Evolutionary conservation across 2,797 vertebrate species (phyloP).

Genomic region (Pantherophis alleghaniensis): DNA sequence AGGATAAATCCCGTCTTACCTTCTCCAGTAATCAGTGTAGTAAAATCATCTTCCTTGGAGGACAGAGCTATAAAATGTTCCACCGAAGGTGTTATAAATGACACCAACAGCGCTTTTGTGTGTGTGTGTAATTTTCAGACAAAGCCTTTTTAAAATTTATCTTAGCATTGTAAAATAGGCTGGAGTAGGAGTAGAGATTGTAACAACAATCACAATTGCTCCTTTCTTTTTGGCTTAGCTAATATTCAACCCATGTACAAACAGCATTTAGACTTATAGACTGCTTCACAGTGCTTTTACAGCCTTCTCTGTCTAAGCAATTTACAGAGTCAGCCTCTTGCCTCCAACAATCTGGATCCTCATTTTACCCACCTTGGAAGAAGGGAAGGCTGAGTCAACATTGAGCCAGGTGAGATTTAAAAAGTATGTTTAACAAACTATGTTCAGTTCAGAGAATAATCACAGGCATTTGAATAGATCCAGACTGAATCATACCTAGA

Average conservation of each 20-base stretch:
- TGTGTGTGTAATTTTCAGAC: neutral
- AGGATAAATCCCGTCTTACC: neutral
- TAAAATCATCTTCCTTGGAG: neutral
- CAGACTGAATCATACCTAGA: neutral
- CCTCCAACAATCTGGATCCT: no score
- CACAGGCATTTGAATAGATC: neutral
- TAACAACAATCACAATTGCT: neutral
- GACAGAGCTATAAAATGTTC: neutral
- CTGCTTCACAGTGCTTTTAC: no score
- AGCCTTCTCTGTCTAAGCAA: no score
- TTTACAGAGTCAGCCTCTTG: no score
- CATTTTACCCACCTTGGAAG: no score
- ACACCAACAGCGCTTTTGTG: neutral
- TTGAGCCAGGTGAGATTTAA: no score
- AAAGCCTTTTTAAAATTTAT: neutral
- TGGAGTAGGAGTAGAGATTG: neutral
- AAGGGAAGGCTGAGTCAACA: no score
- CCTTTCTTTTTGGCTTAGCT: neutral
- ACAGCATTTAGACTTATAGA: neutral
- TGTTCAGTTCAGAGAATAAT: neutral
- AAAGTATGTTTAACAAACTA: neutral
- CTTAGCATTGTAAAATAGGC: neutral
- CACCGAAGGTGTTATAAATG: neutral
- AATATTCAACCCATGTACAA: neutral
- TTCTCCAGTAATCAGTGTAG: neutral